Conservation (phyloP, 2,113 vertebrate genomes). For the Dicrurus megarhynchus region DNA sequence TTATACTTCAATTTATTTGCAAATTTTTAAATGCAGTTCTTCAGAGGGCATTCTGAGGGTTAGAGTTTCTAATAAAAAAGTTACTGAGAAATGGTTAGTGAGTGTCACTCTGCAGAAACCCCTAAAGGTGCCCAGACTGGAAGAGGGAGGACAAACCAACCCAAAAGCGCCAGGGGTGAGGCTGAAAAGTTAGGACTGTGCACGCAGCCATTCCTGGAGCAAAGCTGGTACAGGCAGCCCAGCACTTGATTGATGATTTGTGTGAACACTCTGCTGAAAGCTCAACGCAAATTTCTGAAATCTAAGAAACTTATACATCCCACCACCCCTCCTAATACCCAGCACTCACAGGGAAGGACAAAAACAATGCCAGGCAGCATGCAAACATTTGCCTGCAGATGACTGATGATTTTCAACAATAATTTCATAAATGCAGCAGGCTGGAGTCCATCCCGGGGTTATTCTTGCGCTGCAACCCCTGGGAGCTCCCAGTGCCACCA, state of each 20-base stretch:
- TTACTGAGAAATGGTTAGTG: not conserved
- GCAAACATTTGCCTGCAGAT: not conserved
- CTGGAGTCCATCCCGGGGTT: not conserved
- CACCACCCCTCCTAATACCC: not conserved
- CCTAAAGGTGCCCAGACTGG: not conserved
- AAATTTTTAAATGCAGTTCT: not conserved
- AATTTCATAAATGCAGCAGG: not conserved
- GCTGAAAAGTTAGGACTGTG: not conserved
- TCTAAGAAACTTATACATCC: fast-evolving
- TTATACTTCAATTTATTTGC: not conserved
- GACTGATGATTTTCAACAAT: slow-evolving; percentile 25
- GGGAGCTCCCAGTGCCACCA: not conserved
- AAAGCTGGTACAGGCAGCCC: not conserved
- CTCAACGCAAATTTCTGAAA: not conserved
- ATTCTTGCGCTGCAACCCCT: not conserved
- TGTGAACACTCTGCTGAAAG: not conserved
- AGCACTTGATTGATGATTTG: not conserved
- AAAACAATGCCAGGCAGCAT: not conserved
- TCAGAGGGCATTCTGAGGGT: not conserved
- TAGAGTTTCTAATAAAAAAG: not conserved
- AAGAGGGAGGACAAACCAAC: not conserved
- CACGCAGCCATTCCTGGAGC: fast-evolving
- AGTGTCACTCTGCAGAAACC: not conserved
- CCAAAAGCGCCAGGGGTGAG: not conserved
- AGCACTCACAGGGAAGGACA: not conserved